phyloP scores from a whole-genome alignment of 2,888 invertebrate species.

The Dryococelus australis region DNA sequence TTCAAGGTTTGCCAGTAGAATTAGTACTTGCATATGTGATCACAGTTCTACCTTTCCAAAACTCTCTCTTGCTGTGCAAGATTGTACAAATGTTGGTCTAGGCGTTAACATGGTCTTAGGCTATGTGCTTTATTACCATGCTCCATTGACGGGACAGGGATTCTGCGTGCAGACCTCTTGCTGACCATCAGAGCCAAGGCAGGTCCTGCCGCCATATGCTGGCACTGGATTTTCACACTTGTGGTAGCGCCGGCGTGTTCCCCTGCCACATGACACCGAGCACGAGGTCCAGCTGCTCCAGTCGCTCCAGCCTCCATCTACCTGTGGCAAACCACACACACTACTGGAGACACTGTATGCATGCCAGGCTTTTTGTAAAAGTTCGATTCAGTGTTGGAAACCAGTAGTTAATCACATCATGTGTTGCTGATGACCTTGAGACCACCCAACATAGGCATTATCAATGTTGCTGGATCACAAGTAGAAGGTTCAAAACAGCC shows the following conservation, averaged over 20 bases:
- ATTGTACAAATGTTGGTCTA: no score
- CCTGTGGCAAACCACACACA: conserved; percentile 9
- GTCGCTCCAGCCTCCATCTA: conserved; percentile 56
- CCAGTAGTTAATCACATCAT: neutral
- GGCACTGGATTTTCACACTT: conserved; percentile 58
- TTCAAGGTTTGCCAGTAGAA: no score
- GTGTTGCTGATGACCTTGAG: no score
- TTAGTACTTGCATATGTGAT: no score
- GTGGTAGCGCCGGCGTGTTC: conserved; percentile 56
- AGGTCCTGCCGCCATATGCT: conserved; percentile 57
- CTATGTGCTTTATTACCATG: conserved; percentile 49
- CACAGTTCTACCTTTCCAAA: no score
- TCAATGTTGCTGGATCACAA: no score
- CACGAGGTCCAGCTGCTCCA: conserved; percentile 61
- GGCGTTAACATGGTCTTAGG: no score
- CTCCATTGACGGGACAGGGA: conserved; percentile 60
- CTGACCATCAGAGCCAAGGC: conserved; percentile 56
- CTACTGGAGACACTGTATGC: neutral
- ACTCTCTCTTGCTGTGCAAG: no score
- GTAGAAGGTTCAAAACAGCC: no score
- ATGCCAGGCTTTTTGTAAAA: neutral
- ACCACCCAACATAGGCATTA: no score
- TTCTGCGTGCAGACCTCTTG: conserved; percentile 56
- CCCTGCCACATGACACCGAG: conserved; percentile 58
- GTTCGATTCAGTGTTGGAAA: no score